A percentile compares a stretch with the other conserved stretches of the same genome.
Evolutionary conservation across 2,113 vertebrate species (phyloP).

Genomic region (Strix uralensis): DNA sequence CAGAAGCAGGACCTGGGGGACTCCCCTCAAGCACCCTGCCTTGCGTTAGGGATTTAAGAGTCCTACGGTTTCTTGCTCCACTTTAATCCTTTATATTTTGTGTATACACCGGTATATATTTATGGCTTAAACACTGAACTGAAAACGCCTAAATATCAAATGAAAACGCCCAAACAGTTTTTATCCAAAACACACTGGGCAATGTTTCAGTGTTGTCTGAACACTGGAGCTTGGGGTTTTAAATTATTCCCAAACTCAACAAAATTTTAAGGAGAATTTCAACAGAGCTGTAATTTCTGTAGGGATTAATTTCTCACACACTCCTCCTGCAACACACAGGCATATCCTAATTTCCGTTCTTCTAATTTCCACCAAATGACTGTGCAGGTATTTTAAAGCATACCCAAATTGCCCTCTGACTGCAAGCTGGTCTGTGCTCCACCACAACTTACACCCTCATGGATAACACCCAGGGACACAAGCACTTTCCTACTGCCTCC

Average conservation of each 20-base stretch:
- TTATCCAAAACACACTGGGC: background rate
- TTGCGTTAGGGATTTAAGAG: background rate
- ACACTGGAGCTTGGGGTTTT: background rate
- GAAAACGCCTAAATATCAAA: background rate
- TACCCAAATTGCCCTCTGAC: background rate
- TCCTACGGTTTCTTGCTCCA: background rate
- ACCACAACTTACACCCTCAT: background rate
- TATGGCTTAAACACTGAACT: background rate
- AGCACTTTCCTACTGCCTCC: background rate
- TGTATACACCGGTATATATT: background rate
- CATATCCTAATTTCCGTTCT: background rate
- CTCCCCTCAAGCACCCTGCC: accelerated
- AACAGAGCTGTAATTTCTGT: background rate
- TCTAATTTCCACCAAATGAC: background rate
- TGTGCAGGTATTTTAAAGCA: background rate
- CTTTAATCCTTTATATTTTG: background rate
- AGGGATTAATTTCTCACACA: background rate
- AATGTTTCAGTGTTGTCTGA: background rate
- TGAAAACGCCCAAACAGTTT: background rate
- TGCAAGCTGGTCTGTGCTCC: background rate
- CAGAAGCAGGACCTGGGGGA: background rate
- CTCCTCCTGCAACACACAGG: background rate
- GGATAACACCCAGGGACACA: background rate
- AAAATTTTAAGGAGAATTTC: background rate
- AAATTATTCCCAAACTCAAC: background rate